These are phyloP conservation scores for Patella caerulea DNA, from an alignment of 2,888 invertebrate genomes.

Conservation along the genomic window DNA sequence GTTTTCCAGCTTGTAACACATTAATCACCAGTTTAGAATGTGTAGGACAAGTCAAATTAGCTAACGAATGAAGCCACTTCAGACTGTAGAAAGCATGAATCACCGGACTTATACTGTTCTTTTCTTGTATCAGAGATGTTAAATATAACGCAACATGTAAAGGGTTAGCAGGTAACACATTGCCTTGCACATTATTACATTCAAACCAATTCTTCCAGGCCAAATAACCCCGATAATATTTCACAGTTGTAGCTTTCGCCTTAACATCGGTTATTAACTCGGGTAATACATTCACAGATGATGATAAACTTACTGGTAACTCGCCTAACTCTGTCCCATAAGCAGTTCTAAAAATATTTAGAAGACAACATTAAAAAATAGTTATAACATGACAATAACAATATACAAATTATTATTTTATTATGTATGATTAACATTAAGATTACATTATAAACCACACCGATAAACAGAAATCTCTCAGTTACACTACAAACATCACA, in stretches of 20 bases:
- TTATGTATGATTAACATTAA: too few relatives aligned
- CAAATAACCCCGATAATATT: neutral
- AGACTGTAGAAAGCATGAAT: slow-evolving; percentile 20
- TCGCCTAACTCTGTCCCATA: neutral
- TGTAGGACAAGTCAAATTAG: slow-evolving; percentile 8
- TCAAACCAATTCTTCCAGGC: slow-evolving; percentile 13
- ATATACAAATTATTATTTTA: too few relatives aligned
- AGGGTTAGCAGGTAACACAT: slow-evolving; percentile 18
- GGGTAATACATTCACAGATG: neutral
- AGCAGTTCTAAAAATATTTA: slow-evolving; percentile 10
- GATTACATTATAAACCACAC: neutral
- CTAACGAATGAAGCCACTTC: slow-evolving; percentile 22
- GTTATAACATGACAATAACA: too few relatives aligned
- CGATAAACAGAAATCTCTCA: neutral
- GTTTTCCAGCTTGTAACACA: neutral
- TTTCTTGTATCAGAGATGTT: slow-evolving; percentile 18
- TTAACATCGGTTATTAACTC: neutral
- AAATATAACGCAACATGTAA: slow-evolving; percentile 21
- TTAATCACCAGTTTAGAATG: slow-evolving; percentile 14
- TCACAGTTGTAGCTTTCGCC: neutral
- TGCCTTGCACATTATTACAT: neutral
- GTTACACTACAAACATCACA: neutral
- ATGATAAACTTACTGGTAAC: slow-evolving; percentile 2
- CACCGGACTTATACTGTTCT: slow-evolving; percentile 12
- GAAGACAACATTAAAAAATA: too few relatives aligned